Evolutionary conservation across 2,888 invertebrate genomes (phyloP).

Genomic region (Dilophus febrilis): DNA sequence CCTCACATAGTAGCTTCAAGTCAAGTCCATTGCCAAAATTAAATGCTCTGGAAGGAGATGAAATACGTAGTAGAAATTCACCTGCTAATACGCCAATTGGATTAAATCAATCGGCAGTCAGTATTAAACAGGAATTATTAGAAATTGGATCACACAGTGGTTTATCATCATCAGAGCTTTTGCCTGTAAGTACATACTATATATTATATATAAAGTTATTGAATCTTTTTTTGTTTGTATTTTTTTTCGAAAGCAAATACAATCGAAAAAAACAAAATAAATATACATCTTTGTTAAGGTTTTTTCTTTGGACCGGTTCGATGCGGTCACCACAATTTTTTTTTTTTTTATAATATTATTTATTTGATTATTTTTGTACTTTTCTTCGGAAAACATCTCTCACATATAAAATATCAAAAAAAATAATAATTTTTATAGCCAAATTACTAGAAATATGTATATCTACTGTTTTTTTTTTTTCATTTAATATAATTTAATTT

Average conservation of each 20-base stretch:
- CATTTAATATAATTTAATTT: too few species aligned
- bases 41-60: conserved; percentile 37
- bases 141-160: conserved; percentile 28
- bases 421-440: too few species aligned
- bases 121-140: conserved; percentile 31
- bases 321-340: conserved; percentile 20
- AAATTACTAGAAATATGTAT: too few species aligned
- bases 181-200: conserved; percentile 25
- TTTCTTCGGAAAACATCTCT: too few species aligned
- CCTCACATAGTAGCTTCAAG: conserved; percentile 46
- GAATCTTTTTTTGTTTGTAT: conserved; percentile 3
- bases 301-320: conserved; percentile 33
- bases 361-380: too few species aligned
- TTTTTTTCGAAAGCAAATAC: conserved; percentile 1
- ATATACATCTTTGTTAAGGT: conserved; percentile 27
- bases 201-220: background rate
- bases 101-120: conserved; percentile 29
- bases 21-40: conserved; percentile 47
- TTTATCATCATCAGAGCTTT: conserved; percentile 26
- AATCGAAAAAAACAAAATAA: conserved; percentile 1
- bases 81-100: conserved; percentile 23
- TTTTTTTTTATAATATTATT: conserved; percentile 3
- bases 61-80: conserved; percentile 28
- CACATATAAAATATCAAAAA: too few species aligned
- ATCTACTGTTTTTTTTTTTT: too few species aligned